Conservation (phyloP, 2,797 vertebrate species). For the Hapalemur alaotrensis region DNA sequence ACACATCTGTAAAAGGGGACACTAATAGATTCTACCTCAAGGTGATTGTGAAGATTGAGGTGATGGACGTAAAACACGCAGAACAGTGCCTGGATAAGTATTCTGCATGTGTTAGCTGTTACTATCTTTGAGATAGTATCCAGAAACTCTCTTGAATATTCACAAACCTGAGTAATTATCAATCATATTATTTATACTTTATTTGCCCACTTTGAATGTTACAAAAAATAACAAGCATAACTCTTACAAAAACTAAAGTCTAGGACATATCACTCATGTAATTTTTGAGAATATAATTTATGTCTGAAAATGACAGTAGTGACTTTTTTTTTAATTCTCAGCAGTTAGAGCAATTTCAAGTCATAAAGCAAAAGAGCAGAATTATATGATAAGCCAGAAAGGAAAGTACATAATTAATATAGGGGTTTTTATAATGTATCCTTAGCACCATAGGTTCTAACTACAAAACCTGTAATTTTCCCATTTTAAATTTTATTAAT, state of each 20-base stretch:
- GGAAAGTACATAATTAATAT: conserved; percentile 39
- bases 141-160: not conserved
- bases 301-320: not conserved
- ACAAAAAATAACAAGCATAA: not conserved
- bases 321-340: not conserved
- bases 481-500: conserved; percentile 55
- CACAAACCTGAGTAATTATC: not conserved
- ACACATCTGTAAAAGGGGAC: not conserved
- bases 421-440: conserved; percentile 1
- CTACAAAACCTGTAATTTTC: conserved; percentile 53
- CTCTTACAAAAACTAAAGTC: not conserved
- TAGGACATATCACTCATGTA: not conserved
- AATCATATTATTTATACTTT: not conserved
- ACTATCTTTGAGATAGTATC: not conserved
- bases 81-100: not conserved
- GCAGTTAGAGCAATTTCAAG: not conserved
- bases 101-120: not conserved
- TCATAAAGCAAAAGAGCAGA: conserved; percentile 21
- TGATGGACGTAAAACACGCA: not conserved
- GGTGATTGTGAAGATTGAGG: not conserved
- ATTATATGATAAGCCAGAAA: conserved; percentile 10
- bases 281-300: conserved; percentile 38
- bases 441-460: conserved; percentile 20
- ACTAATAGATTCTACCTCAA: not conserved
- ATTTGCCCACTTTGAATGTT: not conserved